A percentile compares a stretch with the other conserved stretches of the same genome.
Conservation (phyloP, 2,888 invertebrate species). For the Aphrophora alni region DNA sequence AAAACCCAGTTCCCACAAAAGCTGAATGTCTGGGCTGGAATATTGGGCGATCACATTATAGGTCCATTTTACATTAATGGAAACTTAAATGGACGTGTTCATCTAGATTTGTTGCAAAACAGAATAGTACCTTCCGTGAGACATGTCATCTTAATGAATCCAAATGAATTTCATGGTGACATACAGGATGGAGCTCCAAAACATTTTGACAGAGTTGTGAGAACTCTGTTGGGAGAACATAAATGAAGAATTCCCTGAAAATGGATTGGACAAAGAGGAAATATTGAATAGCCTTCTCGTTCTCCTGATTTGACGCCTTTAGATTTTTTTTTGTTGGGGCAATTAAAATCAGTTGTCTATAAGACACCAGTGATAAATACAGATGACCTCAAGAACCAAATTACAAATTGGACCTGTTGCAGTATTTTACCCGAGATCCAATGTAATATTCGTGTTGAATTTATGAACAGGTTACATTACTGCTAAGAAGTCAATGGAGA, state of each 20-base stretch:
- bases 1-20: slow-evolving; percentile 15
- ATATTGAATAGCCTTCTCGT: slow-evolving; percentile 20
- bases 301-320: neutral
- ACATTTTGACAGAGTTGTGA: slow-evolving; percentile 17
- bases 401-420: slow-evolving; percentile 12
- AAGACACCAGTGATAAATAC: too few relatives aligned
- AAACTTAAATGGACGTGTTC: slow-evolving; percentile 10
- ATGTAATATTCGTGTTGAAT: neutral
- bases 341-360: too few relatives aligned
- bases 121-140: slow-evolving; percentile 17
- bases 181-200: slow-evolving; percentile 21
- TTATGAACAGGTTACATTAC: neutral
- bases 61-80: too few relatives aligned
- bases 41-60: slow-evolving; percentile 21
- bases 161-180: slow-evolving; percentile 2
- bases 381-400: neutral
- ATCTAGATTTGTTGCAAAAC: neutral
- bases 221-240: neutral
- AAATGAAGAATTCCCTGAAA: slow-evolving; percentile 22
- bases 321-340: neutral
- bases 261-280: slow-evolving; percentile 13
- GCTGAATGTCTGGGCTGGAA: too few relatives aligned
- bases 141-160: neutral
- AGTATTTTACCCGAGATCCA: slow-evolving; percentile 8
- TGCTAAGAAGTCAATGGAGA: too few relatives aligned